phyloP scores from a whole-genome alignment of 2,797 vertebrate species.

The Lagocephalus sceleratus region DNA sequence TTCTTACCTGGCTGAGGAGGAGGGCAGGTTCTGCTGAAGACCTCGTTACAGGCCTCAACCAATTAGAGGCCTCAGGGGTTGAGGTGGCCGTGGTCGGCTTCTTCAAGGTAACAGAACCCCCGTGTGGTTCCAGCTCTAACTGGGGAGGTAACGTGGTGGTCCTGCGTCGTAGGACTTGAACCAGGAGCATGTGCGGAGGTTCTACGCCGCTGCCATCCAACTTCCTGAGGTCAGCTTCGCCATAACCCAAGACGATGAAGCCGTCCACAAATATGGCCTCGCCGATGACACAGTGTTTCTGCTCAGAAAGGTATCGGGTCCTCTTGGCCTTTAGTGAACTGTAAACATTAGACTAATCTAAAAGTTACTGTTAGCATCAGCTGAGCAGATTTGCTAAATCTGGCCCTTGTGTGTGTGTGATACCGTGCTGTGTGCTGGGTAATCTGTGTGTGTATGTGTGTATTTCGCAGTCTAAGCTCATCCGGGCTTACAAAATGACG shows the following conservation, averaged over 20 bases:
- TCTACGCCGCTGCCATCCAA: conserved; percentile 77
- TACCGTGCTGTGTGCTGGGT: background rate
- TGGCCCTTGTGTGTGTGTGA: background rate
- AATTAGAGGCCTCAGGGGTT: conserved; percentile 72
- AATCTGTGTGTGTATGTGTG: conserved; percentile 2
- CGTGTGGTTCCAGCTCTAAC: background rate
- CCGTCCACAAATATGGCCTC: conserved; percentile 69
- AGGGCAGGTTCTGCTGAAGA: conserved; percentile 78
- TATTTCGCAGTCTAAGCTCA: conserved; percentile 68
- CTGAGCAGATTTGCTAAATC: background rate
- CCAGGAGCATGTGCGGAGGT: conserved; percentile 67
- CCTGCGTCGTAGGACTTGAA: conserved; percentile 74
- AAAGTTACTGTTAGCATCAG: background rate
- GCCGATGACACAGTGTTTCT: conserved; percentile 78
- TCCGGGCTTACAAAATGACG: conserved; percentile 75
- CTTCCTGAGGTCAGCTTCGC: conserved; percentile 84
- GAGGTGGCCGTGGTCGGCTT: conserved; percentile 84
- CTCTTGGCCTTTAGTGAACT: too few species aligned
- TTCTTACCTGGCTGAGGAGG: conserved; percentile 88
- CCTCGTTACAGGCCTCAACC: conserved; percentile 72
- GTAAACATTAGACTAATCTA: too few species aligned
- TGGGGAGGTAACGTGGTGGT: background rate
- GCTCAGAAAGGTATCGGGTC: conserved; percentile 80
- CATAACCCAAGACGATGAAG: conserved; percentile 66
- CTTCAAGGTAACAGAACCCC: conserved; percentile 79